Base-by-base conservation (phyloP, 2,888 invertebrate species). In the Eristalis pertinax region DNA sequence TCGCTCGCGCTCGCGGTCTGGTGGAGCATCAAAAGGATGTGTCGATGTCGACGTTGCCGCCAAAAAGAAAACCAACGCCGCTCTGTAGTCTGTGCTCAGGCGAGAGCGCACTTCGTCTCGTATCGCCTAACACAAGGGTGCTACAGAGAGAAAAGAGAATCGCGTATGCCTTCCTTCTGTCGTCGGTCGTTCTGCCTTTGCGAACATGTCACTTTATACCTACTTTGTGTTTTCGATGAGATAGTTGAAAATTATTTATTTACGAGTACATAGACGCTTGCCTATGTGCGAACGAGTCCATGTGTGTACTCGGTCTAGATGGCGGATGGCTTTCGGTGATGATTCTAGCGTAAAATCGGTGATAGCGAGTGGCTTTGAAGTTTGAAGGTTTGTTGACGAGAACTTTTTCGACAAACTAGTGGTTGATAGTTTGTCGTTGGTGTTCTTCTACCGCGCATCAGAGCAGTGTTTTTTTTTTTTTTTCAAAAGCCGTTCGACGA, bases 241-340 rank as follows among this genome's bases (percentile, higher is more conserved):
- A 77, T 64, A 65, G 73, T 74, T 82, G 77, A 69, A 77, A 82
- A 74, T 85, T 82, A 82, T 85, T 82, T 85, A 85, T 85, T 85
- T 82, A 82, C 72, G 77, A 81, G 73, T 68, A 78, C n/a, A n/a
- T n/a, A 19, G 56, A 69, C 63, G 35, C 26, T 67, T 35, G 15
- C 29, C 11, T 22, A 22, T 29, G 22, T 41, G 13, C 13, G 38
- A 13, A 38, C 13, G 38, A 13, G 63, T 38, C 24, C 62, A 11
- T 43, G 19, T 62, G 24, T 22, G 43, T 8, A 19, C 19, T 8
- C 19, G 19, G 19, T 19, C 7, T 43, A 19, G 43, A 43, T 50
- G 50, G 50, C 8, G 19, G 8, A 50, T 50, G 50, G 50, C 8
- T 50, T 50, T 50, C 10, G 7, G 50, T 1, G 19, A 50, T n/a